These are phyloP conservation scores for Sandelia bainsii DNA, from an alignment of 2,797 vertebrate species.

Conservation along the genomic window DNA sequence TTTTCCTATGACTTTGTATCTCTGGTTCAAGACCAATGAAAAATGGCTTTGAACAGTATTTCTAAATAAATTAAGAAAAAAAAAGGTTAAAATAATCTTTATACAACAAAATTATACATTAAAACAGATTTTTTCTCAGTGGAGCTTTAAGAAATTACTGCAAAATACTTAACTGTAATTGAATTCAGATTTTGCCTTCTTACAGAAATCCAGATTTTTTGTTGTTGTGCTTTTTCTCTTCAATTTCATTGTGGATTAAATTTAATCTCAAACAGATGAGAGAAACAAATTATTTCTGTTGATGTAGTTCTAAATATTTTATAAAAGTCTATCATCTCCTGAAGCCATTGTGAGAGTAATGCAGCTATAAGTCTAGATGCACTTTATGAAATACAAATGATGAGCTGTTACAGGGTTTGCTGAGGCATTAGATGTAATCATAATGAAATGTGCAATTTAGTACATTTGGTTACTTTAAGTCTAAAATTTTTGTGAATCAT, in stretches of 20 bases:
- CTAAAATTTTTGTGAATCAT: constrained; percentile 29
- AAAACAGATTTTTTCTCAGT: not conserved
- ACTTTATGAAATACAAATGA: constrained; percentile 70
- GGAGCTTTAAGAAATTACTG: not conserved
- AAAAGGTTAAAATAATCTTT: not conserved
- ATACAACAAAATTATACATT: not conserved
- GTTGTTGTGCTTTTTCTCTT: not conserved
- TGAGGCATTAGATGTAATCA: constrained; percentile 41
- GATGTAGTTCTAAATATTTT: not conserved
- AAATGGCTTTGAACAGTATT: constrained; percentile 60
- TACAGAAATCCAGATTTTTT: not conserved
- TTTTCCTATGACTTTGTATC: not conserved
- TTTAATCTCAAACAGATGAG: not conserved
- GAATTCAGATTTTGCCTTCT: not conserved
- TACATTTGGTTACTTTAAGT: constrained; percentile 27
- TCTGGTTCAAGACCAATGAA: constrained; percentile 48
- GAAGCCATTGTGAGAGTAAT: constrained; percentile 47
- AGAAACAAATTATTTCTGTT: constrained; percentile 9
- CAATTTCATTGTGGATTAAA: not conserved
- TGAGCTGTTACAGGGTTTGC: constrained; percentile 38
- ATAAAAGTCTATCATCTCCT: constrained; percentile 7
- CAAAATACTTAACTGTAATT: not conserved
- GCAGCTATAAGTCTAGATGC: constrained; percentile 62
- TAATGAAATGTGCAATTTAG: constrained; percentile 43
- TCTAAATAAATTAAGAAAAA: constrained; percentile 15